Evolutionary conservation across 2,113 vertebrate species (phyloP).

Genomic region (Rhagologus leucostigma): DNA sequence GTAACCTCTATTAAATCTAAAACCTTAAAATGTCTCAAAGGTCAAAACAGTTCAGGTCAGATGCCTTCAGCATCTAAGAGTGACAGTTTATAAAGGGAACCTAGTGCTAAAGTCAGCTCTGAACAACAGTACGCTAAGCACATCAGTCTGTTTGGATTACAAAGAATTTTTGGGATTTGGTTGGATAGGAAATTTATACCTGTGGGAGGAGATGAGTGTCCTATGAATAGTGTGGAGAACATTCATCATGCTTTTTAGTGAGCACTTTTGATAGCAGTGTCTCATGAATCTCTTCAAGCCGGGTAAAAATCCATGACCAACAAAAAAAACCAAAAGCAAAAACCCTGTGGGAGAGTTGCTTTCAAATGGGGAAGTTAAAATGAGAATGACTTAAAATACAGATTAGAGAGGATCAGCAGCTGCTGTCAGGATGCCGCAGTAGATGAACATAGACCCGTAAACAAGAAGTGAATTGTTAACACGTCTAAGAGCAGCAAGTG

Average conservation of each 20-base stretch:
- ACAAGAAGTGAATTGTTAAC: constrained; percentile 17
- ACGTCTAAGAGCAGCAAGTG: background rate
- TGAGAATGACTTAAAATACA: background rate
- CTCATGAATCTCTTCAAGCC: background rate
- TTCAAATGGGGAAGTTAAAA: background rate
- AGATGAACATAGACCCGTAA: background rate
- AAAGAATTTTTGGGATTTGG: background rate
- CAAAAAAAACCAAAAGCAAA: background rate
- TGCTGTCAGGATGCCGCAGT: background rate
- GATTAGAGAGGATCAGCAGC: constrained; percentile 13
- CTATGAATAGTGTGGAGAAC: background rate
- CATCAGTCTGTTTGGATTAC: background rate
- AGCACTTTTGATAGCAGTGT: background rate
- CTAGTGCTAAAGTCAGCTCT: background rate
- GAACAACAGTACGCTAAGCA: background rate
- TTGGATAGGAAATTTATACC: background rate
- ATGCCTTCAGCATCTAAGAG: background rate
- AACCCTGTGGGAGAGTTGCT: background rate
- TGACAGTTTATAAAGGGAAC: constrained; percentile 6
- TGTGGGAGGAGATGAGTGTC: background rate
- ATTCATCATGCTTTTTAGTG: background rate
- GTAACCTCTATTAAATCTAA: constrained; percentile 49
- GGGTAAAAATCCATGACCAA: background rate
- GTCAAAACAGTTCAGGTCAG: constrained; percentile 19
- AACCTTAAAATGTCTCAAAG: constrained; percentile 40